Conservation (phyloP, 2,888 invertebrate species). For the Eilema sororculum region DNA sequence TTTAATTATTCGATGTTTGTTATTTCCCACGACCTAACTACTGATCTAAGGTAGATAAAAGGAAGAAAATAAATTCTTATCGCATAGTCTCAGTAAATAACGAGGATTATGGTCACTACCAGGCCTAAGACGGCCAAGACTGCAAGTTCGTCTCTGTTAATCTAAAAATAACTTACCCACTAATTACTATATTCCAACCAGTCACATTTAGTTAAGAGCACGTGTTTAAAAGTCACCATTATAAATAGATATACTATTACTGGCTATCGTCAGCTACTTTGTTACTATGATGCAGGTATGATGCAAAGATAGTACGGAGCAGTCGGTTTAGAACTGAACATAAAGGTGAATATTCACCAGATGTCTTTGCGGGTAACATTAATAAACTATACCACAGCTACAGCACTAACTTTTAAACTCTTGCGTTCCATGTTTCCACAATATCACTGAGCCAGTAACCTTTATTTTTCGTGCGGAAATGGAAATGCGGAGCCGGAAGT, state of each 20-base stretch:
- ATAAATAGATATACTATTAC: constrained; percentile 6
- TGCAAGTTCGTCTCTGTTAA: background rate
- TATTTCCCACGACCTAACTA: no score
- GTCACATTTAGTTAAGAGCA: constrained; percentile 1
- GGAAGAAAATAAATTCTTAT: no score
- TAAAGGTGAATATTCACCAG: background rate
- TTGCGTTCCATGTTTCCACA: no score
- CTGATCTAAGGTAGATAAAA: no score
- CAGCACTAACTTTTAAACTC: no score
- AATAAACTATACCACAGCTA: no score
- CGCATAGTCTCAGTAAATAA: no score
- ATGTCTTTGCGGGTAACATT: background rate
- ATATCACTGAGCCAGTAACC: no score
- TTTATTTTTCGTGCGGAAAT: no score
- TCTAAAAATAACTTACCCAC: constrained; percentile 4
- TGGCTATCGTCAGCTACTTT: background rate
- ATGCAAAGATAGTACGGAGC: background rate
- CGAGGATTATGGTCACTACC: background rate
- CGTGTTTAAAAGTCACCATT: constrained; percentile 12
- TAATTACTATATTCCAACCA: constrained; percentile 5
- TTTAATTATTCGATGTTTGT: no score
- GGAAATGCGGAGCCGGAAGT: no score
- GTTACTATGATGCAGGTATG: constrained; percentile 7
- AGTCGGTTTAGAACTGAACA: background rate
- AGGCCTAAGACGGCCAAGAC: background rate